Evolutionary conservation across 2,113 vertebrate genomes (phyloP).

Genomic region (Pithys albifrons): DNA sequence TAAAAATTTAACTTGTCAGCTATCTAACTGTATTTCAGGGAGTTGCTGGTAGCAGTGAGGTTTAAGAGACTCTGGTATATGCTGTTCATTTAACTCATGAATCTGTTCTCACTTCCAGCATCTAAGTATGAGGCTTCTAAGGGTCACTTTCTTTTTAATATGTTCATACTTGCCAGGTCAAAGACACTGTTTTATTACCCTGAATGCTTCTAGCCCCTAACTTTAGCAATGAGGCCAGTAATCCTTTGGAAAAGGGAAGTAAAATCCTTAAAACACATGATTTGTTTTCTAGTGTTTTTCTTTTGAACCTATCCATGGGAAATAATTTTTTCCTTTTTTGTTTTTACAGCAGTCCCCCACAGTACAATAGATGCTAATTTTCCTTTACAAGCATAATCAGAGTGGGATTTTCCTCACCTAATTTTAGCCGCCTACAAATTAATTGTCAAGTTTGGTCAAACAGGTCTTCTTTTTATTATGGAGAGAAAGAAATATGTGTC

Average conservation of each 20-base stretch:
- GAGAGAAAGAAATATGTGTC: not conserved
- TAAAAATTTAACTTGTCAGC: constrained; percentile 5
- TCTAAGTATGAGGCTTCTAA: not conserved
- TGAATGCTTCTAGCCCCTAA: not conserved
- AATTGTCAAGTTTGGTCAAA: not conserved
- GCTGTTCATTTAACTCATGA: not conserved
- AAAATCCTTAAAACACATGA: not conserved
- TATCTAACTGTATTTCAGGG: not conserved
- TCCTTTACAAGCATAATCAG: not conserved
- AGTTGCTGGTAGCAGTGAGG: not conserved
- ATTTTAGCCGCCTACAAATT: not conserved
- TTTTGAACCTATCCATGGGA: not conserved
- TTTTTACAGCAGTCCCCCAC: not conserved
- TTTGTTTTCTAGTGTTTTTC: rapidly evolving
- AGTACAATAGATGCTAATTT: not conserved
- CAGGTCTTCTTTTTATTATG: not conserved
- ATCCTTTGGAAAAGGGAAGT: not conserved
- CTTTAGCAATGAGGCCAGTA: not conserved
- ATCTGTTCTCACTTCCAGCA: not conserved
- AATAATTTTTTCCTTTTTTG: not conserved
- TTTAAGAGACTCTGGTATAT: not conserved
- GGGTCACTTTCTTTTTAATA: not conserved
- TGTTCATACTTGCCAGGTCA: not conserved
- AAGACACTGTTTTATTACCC: not conserved
- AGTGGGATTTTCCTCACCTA: not conserved